Base-by-base conservation (phyloP, 2,113 vertebrate genomes). In the Ptychochromis oligacanthus region DNA sequence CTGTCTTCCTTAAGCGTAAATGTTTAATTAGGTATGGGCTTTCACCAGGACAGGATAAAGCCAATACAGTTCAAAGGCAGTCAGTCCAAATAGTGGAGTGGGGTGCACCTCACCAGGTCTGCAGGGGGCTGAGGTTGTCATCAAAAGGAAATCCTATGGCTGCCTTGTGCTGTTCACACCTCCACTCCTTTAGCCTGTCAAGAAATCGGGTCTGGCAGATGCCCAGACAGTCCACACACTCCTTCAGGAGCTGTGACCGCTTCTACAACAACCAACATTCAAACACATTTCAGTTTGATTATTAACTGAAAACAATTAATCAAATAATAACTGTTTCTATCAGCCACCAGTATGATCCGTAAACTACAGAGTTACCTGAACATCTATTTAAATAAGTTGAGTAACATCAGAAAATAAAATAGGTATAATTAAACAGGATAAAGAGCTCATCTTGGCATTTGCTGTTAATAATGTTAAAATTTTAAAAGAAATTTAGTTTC, bases 161-260 rank as follows among this genome's bases (percentile, higher is more conserved):
- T 6, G 97, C 95, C 91, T 97, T 95, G 94, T 98, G 97, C 93
- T 99, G 98, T 72, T 97, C 96, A 90, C 96, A 95, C 65, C 96
- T 95, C 98, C 98, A 99, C 28, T 95, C 92, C 83, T 97, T 96
- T 64, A 98, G 96, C 80, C 93, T 96, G 88, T 93, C 96, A 58
- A 98, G 89, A 10, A 97, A 95, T 62, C 94, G 92, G 24, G 90
- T 79, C 88, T 97, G 97, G 92, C 94, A 95, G 0, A 43, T 93
- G 74, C 97, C 96, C 93, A 96, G 87, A 77, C 61, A 86, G 70
- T 90, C 82, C 46, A 94, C 77, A n/a, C 96, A 94, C 61, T 97
- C 95, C 2, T 94, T 92, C 15, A 97, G 65, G 1, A 96, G 89
- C 79, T 94, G 86, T 4, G 93, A 82, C 58, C 93, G 93, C 1